Percentiles rank a stretch among this genome's conserved stretches.
Conservation (phyloP, 2,797 vertebrate species). For the Coendou prehensilis region DNA sequence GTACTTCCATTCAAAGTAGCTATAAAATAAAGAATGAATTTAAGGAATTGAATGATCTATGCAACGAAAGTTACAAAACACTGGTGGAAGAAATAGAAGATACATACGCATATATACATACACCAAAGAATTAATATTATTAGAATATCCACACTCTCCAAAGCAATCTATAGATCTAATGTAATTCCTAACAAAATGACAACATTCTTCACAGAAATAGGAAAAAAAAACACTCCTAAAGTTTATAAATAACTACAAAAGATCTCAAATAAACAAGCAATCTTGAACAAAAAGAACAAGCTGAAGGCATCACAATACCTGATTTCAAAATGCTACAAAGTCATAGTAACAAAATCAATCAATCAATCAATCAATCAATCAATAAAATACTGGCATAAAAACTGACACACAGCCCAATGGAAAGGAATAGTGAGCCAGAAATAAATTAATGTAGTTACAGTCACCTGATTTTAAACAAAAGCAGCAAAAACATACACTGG, state of each 20-base stretch:
- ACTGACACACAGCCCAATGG: background rate
- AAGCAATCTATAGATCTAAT: background rate
- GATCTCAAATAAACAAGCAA: background rate
- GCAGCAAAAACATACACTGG: background rate
- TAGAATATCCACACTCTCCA: background rate
- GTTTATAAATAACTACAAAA: no score
- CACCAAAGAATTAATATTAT: background rate
- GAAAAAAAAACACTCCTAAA: no score
- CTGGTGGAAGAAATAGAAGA: background rate
- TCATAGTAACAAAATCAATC: background rate
- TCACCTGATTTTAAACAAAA: background rate
- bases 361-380: background rate
- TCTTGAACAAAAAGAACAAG: background rate
- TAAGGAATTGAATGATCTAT: background rate
- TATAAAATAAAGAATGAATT: background rate
- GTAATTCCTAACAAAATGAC: background rate
- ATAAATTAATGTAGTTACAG: background rate
- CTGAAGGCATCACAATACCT: background rate
- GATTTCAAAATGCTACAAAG: background rate
- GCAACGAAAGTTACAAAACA: background rate
- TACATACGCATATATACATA: background rate
- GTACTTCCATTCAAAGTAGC: background rate
- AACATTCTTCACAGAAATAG: no score
- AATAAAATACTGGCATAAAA: background rate
- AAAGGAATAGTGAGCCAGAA: background rate